Evolutionary conservation across 2,888 invertebrate species (phyloP), one percentile per base, ranked within the genome.

Genomic region (Aspidapion aeneum): DNA sequence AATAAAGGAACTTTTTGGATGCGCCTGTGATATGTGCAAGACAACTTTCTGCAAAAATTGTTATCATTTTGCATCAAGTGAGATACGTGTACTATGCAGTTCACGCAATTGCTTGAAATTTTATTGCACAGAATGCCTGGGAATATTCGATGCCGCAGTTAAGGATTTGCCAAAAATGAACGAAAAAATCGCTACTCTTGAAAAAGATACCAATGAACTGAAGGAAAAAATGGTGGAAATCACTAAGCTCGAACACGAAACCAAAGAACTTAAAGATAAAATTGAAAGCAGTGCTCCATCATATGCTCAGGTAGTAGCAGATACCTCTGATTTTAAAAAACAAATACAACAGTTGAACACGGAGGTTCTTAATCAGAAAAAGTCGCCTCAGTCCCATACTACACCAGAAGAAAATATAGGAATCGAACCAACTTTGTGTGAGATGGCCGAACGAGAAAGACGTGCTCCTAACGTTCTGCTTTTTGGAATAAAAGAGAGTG

Each of bases 1-100:
- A 35, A 35, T 35, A 35, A 35, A 35, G 12, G 35, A 35, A 35
- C 35, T 35, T 3, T 35, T 35, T 35, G 35, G 35, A 3, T 35
- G 35, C 12, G 35, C 35, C 3, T 35, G 5, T 12, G 35, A 35
- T 12, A 35, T 35, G 35, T 35, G 35, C 35, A 35, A 35, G 12
- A 35, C 3, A 7, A 35, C 60, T 67, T 71, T 57, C 70, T 63
- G 55, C 67, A 63, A 21, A 61, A 63, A 57, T 74, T 70, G 61
- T 35, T 7, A 35, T 35, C 35, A 3, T 35, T 35, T 35, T 35
- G 3, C 35, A 3, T 35, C 5, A 35, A 35, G 35, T 35, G 5
- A 35, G 35, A 35, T 35, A 35, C n/a, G n/a, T n/a, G n/a, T 35
- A 35, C 35, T 35, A 35, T 35, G 35, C 35, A 35, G 35, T 35